Evolutionary conservation across 2,888 invertebrate genomes (phyloP).

Genomic region (Ormyrus pomaceus): DNA sequence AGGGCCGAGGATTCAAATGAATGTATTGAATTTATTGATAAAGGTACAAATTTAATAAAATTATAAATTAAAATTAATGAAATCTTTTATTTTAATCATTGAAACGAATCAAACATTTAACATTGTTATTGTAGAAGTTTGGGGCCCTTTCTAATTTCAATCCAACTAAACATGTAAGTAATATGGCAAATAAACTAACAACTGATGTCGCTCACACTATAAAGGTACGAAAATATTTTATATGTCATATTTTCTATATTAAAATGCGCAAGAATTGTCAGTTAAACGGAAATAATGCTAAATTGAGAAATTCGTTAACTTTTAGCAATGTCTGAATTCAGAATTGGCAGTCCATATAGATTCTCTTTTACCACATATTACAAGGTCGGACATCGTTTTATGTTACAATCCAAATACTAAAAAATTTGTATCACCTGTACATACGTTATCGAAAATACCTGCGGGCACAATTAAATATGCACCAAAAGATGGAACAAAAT

Average conservation of each 20-base stretch:
- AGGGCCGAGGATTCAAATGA: slow-evolving; percentile 78
- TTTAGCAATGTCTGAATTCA: slow-evolving; percentile 76
- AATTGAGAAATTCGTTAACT: slow-evolving; percentile 19
- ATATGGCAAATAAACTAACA: slow-evolving; percentile 18
- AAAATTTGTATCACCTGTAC: slow-evolving; percentile 71
- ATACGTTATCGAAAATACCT: slow-evolving; percentile 57
- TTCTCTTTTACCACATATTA: slow-evolving; percentile 84
- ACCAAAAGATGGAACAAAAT: slow-evolving; percentile 67
- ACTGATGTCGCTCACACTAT: slow-evolving; percentile 52
- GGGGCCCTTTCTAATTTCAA: not conserved
- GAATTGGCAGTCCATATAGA: slow-evolving; percentile 76
- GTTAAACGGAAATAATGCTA: not conserved
- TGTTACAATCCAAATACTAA: slow-evolving; percentile 78
- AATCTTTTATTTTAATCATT: too few species aligned
- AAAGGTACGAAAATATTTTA: slow-evolving; percentile 49
- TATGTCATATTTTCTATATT: not conserved
- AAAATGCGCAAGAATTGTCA: not conserved
- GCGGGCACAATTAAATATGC: slow-evolving; percentile 61
- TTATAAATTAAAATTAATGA: not conserved
- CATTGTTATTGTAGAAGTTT: slow-evolving; percentile 39
- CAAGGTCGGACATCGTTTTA: slow-evolving; percentile 81
- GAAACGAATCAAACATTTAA: not conserved
- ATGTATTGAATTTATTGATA: slow-evolving; percentile 77
- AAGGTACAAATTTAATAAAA: slow-evolving; percentile 71
- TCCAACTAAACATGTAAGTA: not conserved